Conservation (phyloP, 2,797 vertebrate species). For the Cygnus olor region DNA sequence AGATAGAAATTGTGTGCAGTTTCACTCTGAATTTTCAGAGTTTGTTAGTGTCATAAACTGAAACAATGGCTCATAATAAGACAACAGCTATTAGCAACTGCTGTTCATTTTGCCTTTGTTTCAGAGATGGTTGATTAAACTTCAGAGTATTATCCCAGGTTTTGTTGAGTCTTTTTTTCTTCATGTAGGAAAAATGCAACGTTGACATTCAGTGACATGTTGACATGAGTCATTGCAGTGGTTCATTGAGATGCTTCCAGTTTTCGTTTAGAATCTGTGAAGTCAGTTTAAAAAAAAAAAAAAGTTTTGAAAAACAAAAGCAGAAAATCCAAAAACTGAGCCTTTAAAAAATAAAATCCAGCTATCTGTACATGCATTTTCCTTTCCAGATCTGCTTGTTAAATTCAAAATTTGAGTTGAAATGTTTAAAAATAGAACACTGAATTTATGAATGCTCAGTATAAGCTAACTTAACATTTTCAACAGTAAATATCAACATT, state of each 20-base stretch:
- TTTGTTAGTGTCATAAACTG: background rate
- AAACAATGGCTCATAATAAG: background rate
- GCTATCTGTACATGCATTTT: background rate
- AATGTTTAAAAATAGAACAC: background rate
- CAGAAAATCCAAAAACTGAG: background rate
- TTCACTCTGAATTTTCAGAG: background rate
- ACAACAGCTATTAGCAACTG: background rate
- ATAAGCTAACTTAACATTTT: background rate
- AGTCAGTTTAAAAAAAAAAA: background rate
- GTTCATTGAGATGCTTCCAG: background rate
- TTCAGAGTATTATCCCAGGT: background rate
- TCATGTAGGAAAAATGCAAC: too few species aligned
- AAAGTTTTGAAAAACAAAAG: background rate
- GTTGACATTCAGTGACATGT: too few species aligned
- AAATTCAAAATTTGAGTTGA: background rate
- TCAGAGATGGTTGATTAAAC: background rate
- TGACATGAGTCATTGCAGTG: background rate
- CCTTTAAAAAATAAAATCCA: background rate
- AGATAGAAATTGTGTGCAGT: background rate
- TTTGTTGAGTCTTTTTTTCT: background rate
- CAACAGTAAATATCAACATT: background rate
- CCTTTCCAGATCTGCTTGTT: background rate
- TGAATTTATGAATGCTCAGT: background rate
- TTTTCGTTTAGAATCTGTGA: background rate
- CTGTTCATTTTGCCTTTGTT: background rate